Evolutionary conservation across 2,888 invertebrate species (phyloP).

Genomic region (Embidobia sp.): DNA sequence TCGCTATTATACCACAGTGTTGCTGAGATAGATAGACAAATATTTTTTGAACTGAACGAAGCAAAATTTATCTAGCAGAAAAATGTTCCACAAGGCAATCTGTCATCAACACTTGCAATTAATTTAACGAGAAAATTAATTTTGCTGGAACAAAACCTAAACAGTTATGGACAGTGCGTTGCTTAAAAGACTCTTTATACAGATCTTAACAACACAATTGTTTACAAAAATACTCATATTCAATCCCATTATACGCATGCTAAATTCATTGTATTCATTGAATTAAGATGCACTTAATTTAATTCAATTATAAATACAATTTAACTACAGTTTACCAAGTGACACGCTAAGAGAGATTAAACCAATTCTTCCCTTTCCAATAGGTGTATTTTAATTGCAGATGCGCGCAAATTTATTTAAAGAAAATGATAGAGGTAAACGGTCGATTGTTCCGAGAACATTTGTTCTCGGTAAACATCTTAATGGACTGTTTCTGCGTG

Average conservation of each 20-base stretch:
- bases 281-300: no score
- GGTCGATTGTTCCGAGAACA: background rate
- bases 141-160: background rate
- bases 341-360: no score
- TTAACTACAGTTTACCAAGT: no score
- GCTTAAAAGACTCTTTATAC: no score
- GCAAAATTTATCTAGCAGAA: conserved; percentile 30
- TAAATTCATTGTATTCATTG: no score
- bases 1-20: conserved; percentile 51
- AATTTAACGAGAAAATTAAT: conserved; percentile 8
- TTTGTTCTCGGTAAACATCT: conserved; percentile 1
- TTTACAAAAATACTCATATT: no score
- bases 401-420: background rate
- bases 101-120: background rate
- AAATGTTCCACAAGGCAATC: conserved; percentile 18
- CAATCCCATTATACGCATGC: no score
- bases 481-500: conserved; percentile 1
- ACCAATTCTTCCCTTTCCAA: no score
- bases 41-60: conserved; percentile 47
- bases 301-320: no score
- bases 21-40: conserved; percentile 48
- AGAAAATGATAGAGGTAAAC: background rate
- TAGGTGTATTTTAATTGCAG: no score
- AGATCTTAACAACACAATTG: no score
- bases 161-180: no score